These are phyloP conservation scores for Calliphora vomitoria DNA, from an alignment of 2,888 invertebrate genomes.

Conservation along the genomic window DNA sequence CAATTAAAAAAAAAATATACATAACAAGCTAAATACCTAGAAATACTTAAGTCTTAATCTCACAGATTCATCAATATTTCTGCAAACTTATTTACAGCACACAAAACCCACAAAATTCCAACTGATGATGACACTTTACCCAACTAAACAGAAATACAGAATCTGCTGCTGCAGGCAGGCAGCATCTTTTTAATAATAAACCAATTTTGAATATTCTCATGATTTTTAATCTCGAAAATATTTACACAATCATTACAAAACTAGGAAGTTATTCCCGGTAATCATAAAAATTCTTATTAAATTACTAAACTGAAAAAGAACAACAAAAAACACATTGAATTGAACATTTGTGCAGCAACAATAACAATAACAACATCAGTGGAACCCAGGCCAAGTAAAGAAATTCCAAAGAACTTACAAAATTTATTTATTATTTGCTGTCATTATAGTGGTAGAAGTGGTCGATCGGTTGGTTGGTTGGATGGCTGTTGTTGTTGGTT, in stretches of 20 bases:
- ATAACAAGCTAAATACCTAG: background rate
- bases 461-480: constrained; percentile 41
- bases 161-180: background rate
- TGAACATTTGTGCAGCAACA: constrained; percentile 11
- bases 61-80: constrained; percentile 41
- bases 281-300: constrained; percentile 74
- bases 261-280: constrained; percentile 73
- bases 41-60: constrained; percentile 37
- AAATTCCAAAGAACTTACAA: constrained; percentile 74
- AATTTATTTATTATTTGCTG: constrained; percentile 73
- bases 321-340: constrained; percentile 19
- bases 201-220: constrained; percentile 69
- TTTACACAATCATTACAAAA: constrained; percentile 65
- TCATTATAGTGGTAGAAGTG: constrained; percentile 50
- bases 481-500: constrained; percentile 36
- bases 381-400: constrained; percentile 37
- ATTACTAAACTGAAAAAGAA: constrained; percentile 60
- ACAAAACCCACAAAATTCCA: constrained; percentile 16
- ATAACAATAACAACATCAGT: too few relatives aligned
- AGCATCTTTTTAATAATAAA: constrained; percentile 43
- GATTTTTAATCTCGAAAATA: constrained; percentile 65
- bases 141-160: background rate
- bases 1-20: background rate
- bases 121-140: constrained; percentile 49
- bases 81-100: background rate